Percentiles rank a stretch among this genome's conserved stretches.
These are phyloP conservation scores for Chaenocephalus aceratus DNA, from an alignment of 2,113 vertebrate genomes.

Conservation along the genomic window DNA sequence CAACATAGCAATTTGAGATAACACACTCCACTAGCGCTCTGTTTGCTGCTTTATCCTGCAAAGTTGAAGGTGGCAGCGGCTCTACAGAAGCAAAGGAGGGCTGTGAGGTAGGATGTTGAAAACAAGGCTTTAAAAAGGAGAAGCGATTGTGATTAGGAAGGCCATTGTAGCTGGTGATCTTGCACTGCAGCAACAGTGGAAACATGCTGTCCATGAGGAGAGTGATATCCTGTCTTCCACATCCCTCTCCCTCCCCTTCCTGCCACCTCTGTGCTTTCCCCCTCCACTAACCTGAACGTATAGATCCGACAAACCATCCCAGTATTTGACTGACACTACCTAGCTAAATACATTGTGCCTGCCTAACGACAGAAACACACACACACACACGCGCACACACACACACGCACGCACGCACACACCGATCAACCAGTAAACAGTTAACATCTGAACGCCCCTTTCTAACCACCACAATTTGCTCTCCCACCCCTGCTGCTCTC, in stretches of 20 bases:
- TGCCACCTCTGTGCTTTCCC: slow-evolving; percentile 16
- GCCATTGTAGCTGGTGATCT: slow-evolving; percentile 51
- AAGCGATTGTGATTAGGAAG: slow-evolving; percentile 11
- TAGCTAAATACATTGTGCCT: slow-evolving; percentile 23
- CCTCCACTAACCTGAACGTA: slow-evolving; percentile 17
- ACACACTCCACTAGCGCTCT: neutral
- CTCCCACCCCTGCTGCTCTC: slow-evolving; percentile 27
- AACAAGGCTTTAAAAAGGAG: neutral
- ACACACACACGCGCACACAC: too few relatives aligned
- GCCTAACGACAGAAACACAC: slow-evolving; percentile 27
- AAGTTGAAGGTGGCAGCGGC: neutral
- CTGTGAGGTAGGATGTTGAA: neutral
- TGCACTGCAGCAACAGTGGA: slow-evolving; percentile 52
- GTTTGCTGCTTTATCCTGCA: neutral
- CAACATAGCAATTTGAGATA: neutral
- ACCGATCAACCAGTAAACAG: slow-evolving; percentile 28
- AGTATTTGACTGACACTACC: slow-evolving; percentile 10
- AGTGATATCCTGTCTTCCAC: slow-evolving; percentile 51
- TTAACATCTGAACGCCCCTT: slow-evolving; percentile 53
- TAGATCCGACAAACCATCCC: slow-evolving; percentile 33
- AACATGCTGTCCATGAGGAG: slow-evolving; percentile 33
- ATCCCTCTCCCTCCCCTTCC: slow-evolving; percentile 10
- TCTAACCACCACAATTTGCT: slow-evolving; percentile 30
- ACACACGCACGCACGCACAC: neutral
- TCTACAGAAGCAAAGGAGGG: neutral